Percentiles rank a stretch among this genome's conserved stretches.
phyloP scores from a whole-genome alignment of 2,797 vertebrate species.

The Catharus ustulatus region DNA sequence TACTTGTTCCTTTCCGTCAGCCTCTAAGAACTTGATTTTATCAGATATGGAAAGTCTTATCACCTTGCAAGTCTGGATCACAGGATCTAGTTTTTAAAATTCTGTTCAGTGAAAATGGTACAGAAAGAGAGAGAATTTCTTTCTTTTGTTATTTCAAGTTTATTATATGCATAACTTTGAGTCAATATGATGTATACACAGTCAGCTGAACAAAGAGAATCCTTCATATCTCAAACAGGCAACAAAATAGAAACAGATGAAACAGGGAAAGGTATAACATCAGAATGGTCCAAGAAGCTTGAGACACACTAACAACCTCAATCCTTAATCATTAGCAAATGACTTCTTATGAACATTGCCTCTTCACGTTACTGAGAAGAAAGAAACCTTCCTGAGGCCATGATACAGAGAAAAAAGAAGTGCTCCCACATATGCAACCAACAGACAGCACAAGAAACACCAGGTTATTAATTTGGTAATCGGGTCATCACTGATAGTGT shows the following conservation, averaged over 20 bases:
- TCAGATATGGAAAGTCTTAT: not conserved
- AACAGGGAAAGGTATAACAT: not conserved
- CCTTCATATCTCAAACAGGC: not conserved
- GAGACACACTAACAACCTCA: not conserved
- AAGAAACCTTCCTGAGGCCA: not conserved
- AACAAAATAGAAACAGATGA: not conserved
- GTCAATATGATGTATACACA: not conserved
- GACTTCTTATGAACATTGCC: not conserved
- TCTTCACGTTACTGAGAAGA: not conserved
- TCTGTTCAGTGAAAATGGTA: not conserved
- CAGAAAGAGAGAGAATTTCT: not conserved
- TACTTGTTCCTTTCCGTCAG: not conserved
- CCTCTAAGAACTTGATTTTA: not conserved
- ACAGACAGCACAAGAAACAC: not conserved
- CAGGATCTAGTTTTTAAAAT: not conserved
- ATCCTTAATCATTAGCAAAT: not conserved
- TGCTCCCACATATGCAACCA: not conserved
- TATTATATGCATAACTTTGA: not conserved
- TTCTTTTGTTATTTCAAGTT: not conserved
- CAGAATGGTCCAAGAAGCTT: not conserved
- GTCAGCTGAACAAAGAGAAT: not conserved
- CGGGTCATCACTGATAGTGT: not conserved
- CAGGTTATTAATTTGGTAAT: not conserved
- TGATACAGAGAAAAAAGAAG: not conserved
- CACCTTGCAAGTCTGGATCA: not conserved